Evolutionary conservation across 1,140 invertebrate genomes (phyloP), one percentile per base, ranked within the genome.

Genomic region (Conus betulinus): DNA sequence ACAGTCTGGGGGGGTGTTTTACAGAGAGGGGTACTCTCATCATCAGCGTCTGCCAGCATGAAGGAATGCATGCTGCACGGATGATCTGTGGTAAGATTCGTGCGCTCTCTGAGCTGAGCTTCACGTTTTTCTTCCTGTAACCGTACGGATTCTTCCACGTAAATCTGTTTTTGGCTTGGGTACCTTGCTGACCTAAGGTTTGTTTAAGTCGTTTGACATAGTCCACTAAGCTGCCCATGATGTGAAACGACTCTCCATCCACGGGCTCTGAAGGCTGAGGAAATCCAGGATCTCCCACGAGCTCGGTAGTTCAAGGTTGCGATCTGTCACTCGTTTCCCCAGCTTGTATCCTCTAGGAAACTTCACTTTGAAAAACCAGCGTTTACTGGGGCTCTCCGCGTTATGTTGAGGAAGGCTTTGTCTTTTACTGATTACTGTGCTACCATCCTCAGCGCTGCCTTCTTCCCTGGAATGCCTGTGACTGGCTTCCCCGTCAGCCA

Each of bases 261-360:
- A 39, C 6, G 25, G n/a, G 7, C 3, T 25, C 25, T 13, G 10
- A 23, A 15, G n/a, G 1, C 15, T 27, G n/a, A 27, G 51, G 8
- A 78, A 8, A 51, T 53, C 23, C 15, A 6, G 13, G 15, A 0
- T 81, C 51, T 81, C 79, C 20, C 10, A 81, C 0, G 39, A 15
- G 15, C 13, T 52, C 23, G 10, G 39, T 13, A 4, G 39, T 5
- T 53, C 7, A 81, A 25, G 11, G 39, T 17, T 23, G 15, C 53
- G 27, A 51, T 81, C 51, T 81, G 53, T 23, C 25, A 10, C 10
- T 51, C 79, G 79, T 23, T 81, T 52, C 25, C 39, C 39, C 17
- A 81, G 79, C 51, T 81, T 81, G 76, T 78, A 78, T 51, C 76
- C 79, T 81, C 39, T 53, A 10, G 79, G 51, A 25, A 81, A 53